Percentiles rank a stretch among this genome's conserved stretches.
These are phyloP conservation scores for Pithys albifrons DNA, from an alignment of 2,113 vertebrate species.

Conservation along the genomic window DNA sequence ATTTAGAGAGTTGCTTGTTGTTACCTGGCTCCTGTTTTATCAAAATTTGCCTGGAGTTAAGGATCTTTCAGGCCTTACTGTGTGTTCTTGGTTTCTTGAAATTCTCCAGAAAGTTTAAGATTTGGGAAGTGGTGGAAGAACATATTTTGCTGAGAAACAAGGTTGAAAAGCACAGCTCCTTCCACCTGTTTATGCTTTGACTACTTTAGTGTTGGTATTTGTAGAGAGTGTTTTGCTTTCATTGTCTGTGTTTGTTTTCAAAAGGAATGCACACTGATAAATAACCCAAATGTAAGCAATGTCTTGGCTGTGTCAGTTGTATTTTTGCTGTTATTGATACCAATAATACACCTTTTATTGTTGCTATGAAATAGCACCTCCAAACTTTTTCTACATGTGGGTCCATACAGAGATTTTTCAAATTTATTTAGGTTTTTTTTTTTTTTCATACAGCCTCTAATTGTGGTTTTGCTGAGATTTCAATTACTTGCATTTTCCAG, in stretches of 20 bases:
- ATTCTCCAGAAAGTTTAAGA: neutral
- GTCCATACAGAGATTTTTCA: neutral
- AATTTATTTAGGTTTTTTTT: neutral
- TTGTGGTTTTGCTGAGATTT: neutral
- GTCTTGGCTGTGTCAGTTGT: neutral
- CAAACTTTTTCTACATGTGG: neutral
- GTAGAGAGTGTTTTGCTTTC: neutral
- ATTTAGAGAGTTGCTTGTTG: neutral
- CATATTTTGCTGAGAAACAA: neutral
- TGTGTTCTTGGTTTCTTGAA: neutral
- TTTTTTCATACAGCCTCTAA: fast-evolving
- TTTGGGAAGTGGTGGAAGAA: neutral
- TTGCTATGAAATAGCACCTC: neutral
- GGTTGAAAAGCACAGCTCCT: neutral
- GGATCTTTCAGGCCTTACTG: neutral
- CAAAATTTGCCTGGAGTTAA: neutral
- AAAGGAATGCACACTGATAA: neutral
- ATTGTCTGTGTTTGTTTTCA: neutral
- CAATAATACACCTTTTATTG: neutral
- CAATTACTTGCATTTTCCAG: neutral
- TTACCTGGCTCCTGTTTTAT: neutral
- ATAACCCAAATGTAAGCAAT: neutral
- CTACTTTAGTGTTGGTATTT: neutral
- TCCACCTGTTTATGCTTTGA: neutral
- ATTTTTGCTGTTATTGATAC: neutral